These are phyloP conservation scores for Sesia apiformis DNA, from an alignment of 2,888 invertebrate genomes.

Conservation along the genomic window DNA sequence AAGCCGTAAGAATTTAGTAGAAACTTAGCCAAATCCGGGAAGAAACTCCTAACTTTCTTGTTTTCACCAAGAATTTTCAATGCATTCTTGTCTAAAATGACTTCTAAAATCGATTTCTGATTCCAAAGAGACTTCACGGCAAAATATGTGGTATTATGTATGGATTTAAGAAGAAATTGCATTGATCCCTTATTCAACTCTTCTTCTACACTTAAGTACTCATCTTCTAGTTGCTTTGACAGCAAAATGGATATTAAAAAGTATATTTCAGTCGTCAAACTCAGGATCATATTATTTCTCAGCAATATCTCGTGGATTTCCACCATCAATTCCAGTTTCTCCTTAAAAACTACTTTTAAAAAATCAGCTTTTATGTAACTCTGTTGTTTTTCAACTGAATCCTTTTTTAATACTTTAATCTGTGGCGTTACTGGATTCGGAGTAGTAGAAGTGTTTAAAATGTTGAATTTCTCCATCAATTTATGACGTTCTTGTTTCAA, in stretches of 20 bases:
- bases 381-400: slow-evolving; percentile 27
- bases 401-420: slow-evolving; percentile 44
- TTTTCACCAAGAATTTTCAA: slow-evolving; percentile 81
- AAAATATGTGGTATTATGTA: slow-evolving; percentile 86
- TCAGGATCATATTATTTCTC: slow-evolving; percentile 76
- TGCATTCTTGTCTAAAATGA: slow-evolving; percentile 76
- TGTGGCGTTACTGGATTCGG: slow-evolving; percentile 37
- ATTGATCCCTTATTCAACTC: slow-evolving; percentile 20
- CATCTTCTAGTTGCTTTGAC: slow-evolving; percentile 56
- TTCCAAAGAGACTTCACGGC: slow-evolving; percentile 78
- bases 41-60: slow-evolving; percentile 76
- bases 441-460: slow-evolving; percentile 38
- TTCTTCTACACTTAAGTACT: slow-evolving; percentile 28
- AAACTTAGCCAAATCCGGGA: slow-evolving; percentile 65
- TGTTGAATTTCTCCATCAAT: slow-evolving; percentile 63
- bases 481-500: slow-evolving; percentile 60
- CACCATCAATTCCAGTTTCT: slow-evolving; percentile 70
- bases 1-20: slow-evolving; percentile 53
- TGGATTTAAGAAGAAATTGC: slow-evolving; percentile 51
- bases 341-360: slow-evolving; percentile 58
- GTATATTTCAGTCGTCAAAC: slow-evolving; percentile 79
- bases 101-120: slow-evolving; percentile 69
- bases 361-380: slow-evolving; percentile 50
- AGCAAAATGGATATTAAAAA: slow-evolving; percentile 79
- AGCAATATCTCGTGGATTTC: slow-evolving; percentile 75